A percentile compares a stretch with the other conserved stretches of the same genome.
Evolutionary conservation across 2,113 vertebrate genomes (phyloP).

Genomic region (Sapayoa aenigma): DNA sequence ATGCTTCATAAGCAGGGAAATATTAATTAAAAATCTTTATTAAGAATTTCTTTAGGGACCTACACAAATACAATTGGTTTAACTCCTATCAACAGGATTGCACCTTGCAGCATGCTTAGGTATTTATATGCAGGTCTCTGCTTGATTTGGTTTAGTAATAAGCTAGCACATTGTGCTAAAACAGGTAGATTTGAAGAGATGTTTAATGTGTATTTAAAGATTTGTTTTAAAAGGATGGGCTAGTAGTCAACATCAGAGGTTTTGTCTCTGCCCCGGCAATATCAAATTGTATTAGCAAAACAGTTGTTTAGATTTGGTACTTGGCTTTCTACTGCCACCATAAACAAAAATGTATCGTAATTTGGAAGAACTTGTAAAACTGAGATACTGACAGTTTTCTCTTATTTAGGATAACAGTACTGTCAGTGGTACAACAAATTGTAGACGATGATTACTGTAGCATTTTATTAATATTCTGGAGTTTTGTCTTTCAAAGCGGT

Average conservation of each 20-base stretch:
- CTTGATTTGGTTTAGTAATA: background rate
- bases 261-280: background rate
- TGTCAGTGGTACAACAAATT: background rate
- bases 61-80: background rate
- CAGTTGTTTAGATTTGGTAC: background rate
- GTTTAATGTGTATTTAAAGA: background rate
- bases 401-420: background rate
- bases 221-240: background rate
- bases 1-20: background rate
- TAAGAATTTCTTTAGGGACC: background rate
- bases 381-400: background rate
- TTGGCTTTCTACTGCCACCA: background rate
- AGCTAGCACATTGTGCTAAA: background rate
- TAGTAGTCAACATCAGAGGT: background rate
- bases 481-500: background rate
- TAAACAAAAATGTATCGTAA: background rate
- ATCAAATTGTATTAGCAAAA: background rate
- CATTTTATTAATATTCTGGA: background rate
- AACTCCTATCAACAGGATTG: background rate
- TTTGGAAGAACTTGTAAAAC: background rate
- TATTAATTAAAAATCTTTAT: background rate
- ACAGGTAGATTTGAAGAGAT: background rate
- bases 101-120: background rate
- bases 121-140: background rate
- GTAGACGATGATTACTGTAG: background rate